These are phyloP conservation scores for Silurus aristotelis DNA, from an alignment of 2,797 vertebrate species.

Conservation along the genomic window DNA sequence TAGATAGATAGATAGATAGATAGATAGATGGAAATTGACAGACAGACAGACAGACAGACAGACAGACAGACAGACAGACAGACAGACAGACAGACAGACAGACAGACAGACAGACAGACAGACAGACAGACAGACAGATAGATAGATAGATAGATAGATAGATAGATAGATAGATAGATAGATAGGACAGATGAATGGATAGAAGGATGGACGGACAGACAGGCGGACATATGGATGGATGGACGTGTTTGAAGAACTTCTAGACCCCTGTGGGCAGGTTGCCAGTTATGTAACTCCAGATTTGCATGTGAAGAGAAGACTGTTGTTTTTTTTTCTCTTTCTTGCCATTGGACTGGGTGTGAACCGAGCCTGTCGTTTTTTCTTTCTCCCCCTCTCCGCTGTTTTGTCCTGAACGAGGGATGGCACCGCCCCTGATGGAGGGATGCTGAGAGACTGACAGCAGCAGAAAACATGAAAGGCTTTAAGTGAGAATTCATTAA, in stretches of 20 bases:
- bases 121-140: too few species aligned
- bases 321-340: constrained; percentile 62
- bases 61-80: too few species aligned
- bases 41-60: too few species aligned
- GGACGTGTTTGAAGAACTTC: neutral
- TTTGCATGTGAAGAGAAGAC: constrained; percentile 73
- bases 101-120: neutral
- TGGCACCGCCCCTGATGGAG: constrained; percentile 45
- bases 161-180: neutral
- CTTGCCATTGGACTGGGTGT: constrained; percentile 56
- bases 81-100: neutral
- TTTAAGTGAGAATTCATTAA: constrained; percentile 59
- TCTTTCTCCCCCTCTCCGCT: constrained; percentile 30
- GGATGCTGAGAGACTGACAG: constrained; percentile 60
- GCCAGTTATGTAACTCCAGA: constrained; percentile 64
- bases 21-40: too few species aligned
- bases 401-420: constrained; percentile 45
- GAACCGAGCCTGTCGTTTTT: constrained; percentile 57
- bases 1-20: neutral
- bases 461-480: constrained; percentile 56
- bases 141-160: too few species aligned
- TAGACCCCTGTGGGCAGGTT: constrained; percentile 43
- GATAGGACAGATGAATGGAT: neutral
- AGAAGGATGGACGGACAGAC: neutral
- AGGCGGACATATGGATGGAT: neutral